Evolutionary conservation across 1,140 invertebrate genomes (phyloP).

Genomic region (Brachionus rubens): DNA sequence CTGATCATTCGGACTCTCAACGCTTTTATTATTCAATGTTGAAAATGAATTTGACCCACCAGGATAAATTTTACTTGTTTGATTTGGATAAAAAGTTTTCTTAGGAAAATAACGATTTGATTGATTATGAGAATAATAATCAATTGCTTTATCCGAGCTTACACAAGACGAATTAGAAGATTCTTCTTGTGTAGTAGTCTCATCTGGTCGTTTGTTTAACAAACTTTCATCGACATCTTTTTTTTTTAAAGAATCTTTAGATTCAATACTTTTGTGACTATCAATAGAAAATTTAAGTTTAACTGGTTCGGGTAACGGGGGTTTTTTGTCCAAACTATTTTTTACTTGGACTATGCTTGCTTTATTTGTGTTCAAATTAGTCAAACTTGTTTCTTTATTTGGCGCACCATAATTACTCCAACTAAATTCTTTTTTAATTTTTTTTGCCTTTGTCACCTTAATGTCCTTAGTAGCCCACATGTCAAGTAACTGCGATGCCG

Average conservation of each 20-base stretch:
- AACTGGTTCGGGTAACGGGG: conserved; percentile 4
- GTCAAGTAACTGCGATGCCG: neutral
- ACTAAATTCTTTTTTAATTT: conserved; percentile 15
- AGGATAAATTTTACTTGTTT: conserved; percentile 43
- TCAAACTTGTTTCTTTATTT: neutral
- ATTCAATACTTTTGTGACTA: neutral
- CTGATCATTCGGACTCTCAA: neutral
- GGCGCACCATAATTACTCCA: neutral
- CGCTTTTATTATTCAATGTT: neutral
- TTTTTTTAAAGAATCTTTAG: neutral
- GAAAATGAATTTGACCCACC: neutral
- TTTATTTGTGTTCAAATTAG: neutral
- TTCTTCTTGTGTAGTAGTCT: neutral
- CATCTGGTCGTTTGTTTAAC: conserved; percentile 15
- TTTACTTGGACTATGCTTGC: neutral
- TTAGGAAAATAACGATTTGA: neutral
- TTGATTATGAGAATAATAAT: neutral
- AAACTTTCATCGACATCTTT: conserved; percentile 32
- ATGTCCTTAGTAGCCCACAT: conserved; percentile 29
- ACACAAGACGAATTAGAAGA: neutral
- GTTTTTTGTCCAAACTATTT: neutral
- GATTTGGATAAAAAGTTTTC: conserved; percentile 46
- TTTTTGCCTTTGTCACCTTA: conserved; percentile 13
- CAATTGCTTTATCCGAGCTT: conserved; percentile 4
- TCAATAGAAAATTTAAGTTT: conserved; percentile 3